Evolutionary conservation across 1,140 invertebrate genomes (phyloP).

Genomic region (Vanessa tameamea): DNA sequence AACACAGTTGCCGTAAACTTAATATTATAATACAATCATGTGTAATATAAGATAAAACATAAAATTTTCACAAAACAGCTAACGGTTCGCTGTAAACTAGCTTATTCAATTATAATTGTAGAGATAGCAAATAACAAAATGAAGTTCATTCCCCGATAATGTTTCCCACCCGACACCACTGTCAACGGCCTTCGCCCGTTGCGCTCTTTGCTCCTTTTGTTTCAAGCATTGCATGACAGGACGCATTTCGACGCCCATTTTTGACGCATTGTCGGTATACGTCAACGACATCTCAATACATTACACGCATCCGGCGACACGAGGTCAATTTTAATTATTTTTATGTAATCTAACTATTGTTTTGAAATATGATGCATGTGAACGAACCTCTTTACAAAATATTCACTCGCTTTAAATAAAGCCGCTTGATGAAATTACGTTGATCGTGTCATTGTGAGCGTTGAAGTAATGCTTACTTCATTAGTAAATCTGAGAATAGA

Average conservation of each 20-base stretch:
- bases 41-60: no score
- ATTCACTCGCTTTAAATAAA: conserved; percentile 28
- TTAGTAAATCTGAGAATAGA: conserved; percentile 29
- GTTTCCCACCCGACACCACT: conserved; percentile 46
- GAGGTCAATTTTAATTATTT: conserved; percentile 71
- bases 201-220: conserved; percentile 69
- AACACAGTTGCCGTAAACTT: no score
- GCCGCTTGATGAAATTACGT: conserved; percentile 43
- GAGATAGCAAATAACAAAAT: conserved; percentile 28
- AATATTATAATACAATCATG: no score
- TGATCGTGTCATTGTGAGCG: conserved; percentile 30
- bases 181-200: conserved; percentile 73
- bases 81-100: not conserved
- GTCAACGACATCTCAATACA: conserved; percentile 62
- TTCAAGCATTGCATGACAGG: conserved; percentile 46
- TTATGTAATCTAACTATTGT: conserved; percentile 68
- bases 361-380: conserved; percentile 54
- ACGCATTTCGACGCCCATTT: conserved; percentile 36
- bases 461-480: conserved; percentile 30
- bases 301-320: conserved; percentile 56
- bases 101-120: not conserved
- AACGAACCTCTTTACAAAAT: conserved; percentile 49
- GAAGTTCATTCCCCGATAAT: conserved; percentile 69
- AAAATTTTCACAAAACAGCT: not conserved
- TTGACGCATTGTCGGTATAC: conserved; percentile 36